These are phyloP conservation scores for zebrafish (Danio rerio) DNA, from an alignment of 2,113 vertebrate species.

Conservation along the genomic window DNA sequence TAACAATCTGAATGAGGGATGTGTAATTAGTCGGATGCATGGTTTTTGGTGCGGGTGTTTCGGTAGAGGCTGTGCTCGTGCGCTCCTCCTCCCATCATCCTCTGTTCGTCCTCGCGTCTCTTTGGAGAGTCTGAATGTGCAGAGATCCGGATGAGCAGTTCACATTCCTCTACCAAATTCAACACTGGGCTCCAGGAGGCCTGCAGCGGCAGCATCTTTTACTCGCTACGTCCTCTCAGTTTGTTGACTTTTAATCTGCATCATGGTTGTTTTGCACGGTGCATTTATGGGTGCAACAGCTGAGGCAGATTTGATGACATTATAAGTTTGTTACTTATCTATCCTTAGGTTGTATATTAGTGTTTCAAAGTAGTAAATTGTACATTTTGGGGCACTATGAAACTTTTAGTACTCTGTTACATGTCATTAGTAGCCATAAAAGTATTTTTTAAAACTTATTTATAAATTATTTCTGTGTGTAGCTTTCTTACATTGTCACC, in stretches of 20 bases:
- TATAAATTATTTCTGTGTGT: no score
- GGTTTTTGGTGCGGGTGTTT: conserved; percentile 31
- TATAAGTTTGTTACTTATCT: background rate
- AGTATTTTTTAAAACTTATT: no score
- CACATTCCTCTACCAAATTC: conserved; percentile 91
- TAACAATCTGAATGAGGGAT: background rate
- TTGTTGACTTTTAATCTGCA: background rate
- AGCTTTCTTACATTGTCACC: background rate
- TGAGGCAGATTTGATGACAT: background rate
- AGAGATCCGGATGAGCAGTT: conserved; percentile 84
- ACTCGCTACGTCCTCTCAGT: conserved; percentile 45
- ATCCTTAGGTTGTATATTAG: background rate
- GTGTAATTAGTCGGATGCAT: conserved; percentile 1
- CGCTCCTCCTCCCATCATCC: conserved; percentile 45
- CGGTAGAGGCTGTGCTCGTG: conserved; percentile 4
- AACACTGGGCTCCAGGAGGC: conserved; percentile 82
- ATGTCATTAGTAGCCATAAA: no score
- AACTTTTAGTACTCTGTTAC: background rate
- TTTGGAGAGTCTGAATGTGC: conserved; percentile 66
- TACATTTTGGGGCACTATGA: background rate
- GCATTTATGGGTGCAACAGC: background rate
- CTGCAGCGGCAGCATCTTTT: conserved; percentile 68
- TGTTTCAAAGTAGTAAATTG: background rate
- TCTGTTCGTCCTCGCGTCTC: conserved; percentile 43
- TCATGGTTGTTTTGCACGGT: background rate